Conservation (phyloP, 2,113 vertebrate genomes). For the Xenopus borealis region DNA sequence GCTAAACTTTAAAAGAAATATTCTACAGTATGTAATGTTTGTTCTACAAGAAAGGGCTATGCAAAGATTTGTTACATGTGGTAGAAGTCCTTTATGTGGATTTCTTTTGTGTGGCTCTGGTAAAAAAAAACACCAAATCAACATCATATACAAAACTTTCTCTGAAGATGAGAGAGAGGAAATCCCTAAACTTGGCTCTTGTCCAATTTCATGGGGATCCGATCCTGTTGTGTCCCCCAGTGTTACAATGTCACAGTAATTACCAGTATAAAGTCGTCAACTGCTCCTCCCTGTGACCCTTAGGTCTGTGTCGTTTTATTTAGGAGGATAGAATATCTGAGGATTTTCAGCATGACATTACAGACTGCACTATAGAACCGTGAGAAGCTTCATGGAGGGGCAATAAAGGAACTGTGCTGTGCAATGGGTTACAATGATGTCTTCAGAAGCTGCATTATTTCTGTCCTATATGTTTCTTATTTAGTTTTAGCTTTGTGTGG, state of each 20-base stretch:
- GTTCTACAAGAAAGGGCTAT: not conserved
- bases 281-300: constrained; percentile 25
- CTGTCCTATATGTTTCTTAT: too few relatives aligned
- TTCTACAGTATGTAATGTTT: too few relatives aligned
- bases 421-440: too few relatives aligned
- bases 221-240: constrained; percentile 12
- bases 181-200: not conserved
- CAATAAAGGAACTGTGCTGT: too few relatives aligned
- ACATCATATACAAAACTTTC: too few relatives aligned
- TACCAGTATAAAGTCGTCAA: constrained; percentile 17
- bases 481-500: too few relatives aligned
- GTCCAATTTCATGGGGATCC: constrained; percentile 36
- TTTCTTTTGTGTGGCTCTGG: not conserved
- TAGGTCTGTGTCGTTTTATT: constrained; percentile 9
- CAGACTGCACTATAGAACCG: constrained; percentile 13
- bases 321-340: constrained; percentile 24
- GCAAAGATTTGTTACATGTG: too few relatives aligned
- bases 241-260: constrained; percentile 26
- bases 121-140: not conserved
- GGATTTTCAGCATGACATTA: not conserved
- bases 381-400: constrained; percentile 22
- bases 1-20: too few relatives aligned
- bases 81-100: not conserved
- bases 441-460: too few relatives aligned
- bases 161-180: constrained; percentile 6